Base-by-base conservation (phyloP, 2,888 invertebrate genomes). In the Exephanes ischioxanthus region DNA sequence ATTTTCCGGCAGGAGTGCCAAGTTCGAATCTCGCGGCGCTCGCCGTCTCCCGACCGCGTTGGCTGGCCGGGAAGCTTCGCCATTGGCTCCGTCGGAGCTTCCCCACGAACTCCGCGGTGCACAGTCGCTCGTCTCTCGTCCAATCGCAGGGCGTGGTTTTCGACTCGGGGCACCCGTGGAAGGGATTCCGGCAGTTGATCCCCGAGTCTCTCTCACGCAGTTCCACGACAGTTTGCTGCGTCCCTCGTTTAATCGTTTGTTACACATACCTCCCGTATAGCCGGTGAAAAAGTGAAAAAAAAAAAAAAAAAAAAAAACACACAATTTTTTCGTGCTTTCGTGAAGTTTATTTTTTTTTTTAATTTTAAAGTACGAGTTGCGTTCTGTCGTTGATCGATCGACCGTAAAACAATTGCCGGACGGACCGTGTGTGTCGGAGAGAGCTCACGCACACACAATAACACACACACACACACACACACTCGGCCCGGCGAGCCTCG, bases 131-230 rank as follows among this genome's bases (percentile, higher is more conserved):
- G 78, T 61, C 14, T 77, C 78, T 81, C 75, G 86, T 67, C 90
- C 89, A 91, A 91, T 91, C 72, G 84, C 66, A 72, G 53, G 68
- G 66, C 79, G 84, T 83, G 84, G 86, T 87, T 80, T 89, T 80
- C 48, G 63, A 58, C 63, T 76, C 76, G 37, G 53, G 75, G 4
- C 41, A 0, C 26, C 53, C 19, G 63, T 55, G 26, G 80, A 85
- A 89, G 91, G 90, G 89, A 85, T 88, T 87, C 87, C 89, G 91
- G 90, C 92, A 91, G 92, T 92, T 91, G 88, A 88, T 88, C 87
- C 87, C 87, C 90, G 71, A 67, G 80, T 72, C 83, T 82, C 48
- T 81, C 84, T 82, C 83, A 68, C 85, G 85, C 80, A 85, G 85
- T 83, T 85, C 58, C 76, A 58, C 76, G 71, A 80, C 76, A 77